A percentile compares a stretch with the other conserved stretches of the same genome.
phyloP scores from a whole-genome alignment of 92 coral and sea anemone species.

The Muricea muricata region DNA sequence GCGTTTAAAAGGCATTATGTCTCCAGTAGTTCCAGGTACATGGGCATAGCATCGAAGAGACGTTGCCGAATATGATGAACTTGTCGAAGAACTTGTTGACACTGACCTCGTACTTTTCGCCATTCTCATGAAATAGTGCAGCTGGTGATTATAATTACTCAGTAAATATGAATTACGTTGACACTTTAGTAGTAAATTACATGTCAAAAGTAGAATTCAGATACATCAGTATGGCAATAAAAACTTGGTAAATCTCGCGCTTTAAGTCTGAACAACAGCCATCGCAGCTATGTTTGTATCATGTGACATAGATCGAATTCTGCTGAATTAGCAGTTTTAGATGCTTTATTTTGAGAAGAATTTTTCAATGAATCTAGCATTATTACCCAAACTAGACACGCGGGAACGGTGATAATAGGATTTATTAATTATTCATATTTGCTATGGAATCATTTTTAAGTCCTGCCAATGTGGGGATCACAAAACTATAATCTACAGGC shows the following conservation, averaged over 20 bases:
- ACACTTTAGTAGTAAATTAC: too few relatives aligned
- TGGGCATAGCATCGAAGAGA: slow-evolving; percentile 20
- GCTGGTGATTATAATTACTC: too few relatives aligned
- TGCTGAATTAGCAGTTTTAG: slow-evolving; percentile 20
- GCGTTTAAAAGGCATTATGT: background rate
- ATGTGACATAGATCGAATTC: background rate
- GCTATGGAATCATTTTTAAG: background rate
- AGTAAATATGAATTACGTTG: too few relatives aligned
- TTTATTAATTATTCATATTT: background rate
- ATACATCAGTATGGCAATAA: too few relatives aligned
- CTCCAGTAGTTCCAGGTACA: background rate
- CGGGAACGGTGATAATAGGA: slow-evolving; percentile 15
- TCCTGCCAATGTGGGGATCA: slow-evolving; percentile 37
- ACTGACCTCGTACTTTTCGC: background rate
- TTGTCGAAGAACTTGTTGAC: background rate
- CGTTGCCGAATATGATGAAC: background rate
- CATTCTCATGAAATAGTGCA: background rate
- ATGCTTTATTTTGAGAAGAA: background rate
- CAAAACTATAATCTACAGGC: background rate
- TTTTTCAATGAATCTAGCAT: slow-evolving; percentile 4
- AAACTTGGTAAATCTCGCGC: too few relatives aligned
- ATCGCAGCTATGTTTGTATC: background rate
- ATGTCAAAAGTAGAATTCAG: too few relatives aligned
- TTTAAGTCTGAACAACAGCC: too few relatives aligned
- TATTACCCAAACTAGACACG: slow-evolving; percentile 9